Base-by-base conservation (phyloP, 2,888 invertebrate genomes). In the Oscheius sp. region DNA sequence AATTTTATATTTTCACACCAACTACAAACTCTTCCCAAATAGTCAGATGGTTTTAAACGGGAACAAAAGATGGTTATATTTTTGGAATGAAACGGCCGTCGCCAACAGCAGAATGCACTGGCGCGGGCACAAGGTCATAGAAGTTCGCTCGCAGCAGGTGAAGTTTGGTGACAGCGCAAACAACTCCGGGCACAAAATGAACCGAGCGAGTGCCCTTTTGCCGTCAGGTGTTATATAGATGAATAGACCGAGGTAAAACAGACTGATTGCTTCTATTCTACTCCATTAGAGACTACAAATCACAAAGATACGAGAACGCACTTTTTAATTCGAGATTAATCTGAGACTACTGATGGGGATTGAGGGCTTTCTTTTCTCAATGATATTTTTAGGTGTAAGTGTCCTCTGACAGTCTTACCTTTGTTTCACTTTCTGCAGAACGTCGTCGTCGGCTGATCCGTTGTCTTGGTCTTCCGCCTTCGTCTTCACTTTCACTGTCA, bases 151-250 rank as follows among this genome's bases (percentile, higher is more conserved):
- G 55, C 41, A 61, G 61, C n/a, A 41, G 43, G 55, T 18, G 61
- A 61, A 43, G 43, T 61, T 18, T 61, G 61, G 61, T 41, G 61
- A 61, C 61, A 43, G 61, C 61, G 61, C 61, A 61, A 61, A 61
- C 58, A 58, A 49, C 49, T 49, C n/a, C 13, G n/a, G n/a, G 9
- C 35, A 35, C 35, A 35, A 35, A 35, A 35, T 35, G 35, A 35
- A 35, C 35, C 35, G 35, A 35, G 35, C 35, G 35, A 9, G 35
- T 35, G 35, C 35, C 35, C 35, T 35, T n/a, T 35, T 35, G 35
- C 35, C 35, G 35, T 35, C 35, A 35, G 35, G 35, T 35, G 35
- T 35, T 35, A 35, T 35, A 35, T 35, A 35, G 5, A 35, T 35
- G 35, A 35, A 35, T 35, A 35, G 5, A 9, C 35, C 5, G 35